Evolutionary conservation across 2,888 invertebrate species (phyloP).

Genomic region (Spatulosminthurus flaviceps): DNA sequence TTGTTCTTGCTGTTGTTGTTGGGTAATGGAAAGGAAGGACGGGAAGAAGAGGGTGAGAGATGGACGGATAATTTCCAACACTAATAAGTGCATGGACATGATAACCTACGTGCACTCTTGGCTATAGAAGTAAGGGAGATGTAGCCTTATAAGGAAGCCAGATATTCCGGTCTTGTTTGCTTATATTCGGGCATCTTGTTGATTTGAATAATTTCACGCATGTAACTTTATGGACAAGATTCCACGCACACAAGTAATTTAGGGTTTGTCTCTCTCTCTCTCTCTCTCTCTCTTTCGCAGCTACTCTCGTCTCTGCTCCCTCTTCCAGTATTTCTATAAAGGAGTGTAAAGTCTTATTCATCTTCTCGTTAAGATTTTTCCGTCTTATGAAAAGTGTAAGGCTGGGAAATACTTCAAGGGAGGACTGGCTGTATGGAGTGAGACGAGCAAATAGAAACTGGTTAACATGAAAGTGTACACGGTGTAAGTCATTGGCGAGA

Average conservation of each 20-base stretch:
- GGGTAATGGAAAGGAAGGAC: slow-evolving; percentile 3
- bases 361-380: background rate
- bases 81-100: slow-evolving; percentile 16
- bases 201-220: slow-evolving; percentile 53
- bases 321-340: no score
- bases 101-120: slow-evolving; percentile 40
- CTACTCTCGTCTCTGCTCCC: no score
- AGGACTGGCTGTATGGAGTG: background rate
- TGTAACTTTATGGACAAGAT: slow-evolving; percentile 13
- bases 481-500: slow-evolving; percentile 36
- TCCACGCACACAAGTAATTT: slow-evolving; percentile 32
- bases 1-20: background rate
- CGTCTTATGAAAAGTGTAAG: no score
- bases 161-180: slow-evolving; percentile 54
- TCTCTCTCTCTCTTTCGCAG: slow-evolving; percentile 14
- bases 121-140: background rate
- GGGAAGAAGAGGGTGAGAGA: background rate
- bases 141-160: slow-evolving; percentile 57
- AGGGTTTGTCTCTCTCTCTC: slow-evolving; percentile 39
- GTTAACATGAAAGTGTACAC: slow-evolving; percentile 38
- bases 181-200: slow-evolving; percentile 32
- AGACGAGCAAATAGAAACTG: slow-evolving; percentile 44
- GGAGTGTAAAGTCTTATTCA: background rate
- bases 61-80: slow-evolving; percentile 21
- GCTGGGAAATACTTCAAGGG: background rate